phyloP scores from a whole-genome alignment of 1,140 invertebrate species.

The Agrypnia vestita region DNA sequence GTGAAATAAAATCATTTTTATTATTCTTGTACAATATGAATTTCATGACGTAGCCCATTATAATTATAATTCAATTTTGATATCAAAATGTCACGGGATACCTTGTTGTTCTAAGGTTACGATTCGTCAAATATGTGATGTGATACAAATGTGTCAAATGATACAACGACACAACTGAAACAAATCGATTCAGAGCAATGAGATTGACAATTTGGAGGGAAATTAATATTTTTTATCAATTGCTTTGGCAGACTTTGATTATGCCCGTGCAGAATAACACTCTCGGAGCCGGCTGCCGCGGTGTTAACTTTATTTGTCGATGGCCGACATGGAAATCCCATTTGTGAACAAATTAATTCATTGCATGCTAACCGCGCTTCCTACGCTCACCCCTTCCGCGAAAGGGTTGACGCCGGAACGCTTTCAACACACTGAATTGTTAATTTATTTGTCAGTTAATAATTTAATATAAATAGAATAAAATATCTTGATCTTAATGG shows the following conservation, averaged over 20 bases:
- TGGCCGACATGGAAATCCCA: slow-evolving; percentile 45
- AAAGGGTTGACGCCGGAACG: slow-evolving; percentile 4
- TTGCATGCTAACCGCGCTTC: slow-evolving; percentile 40
- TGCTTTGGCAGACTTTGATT: slow-evolving; percentile 1
- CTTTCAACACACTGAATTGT: slow-evolving; percentile 26
- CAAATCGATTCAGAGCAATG: too few relatives aligned
- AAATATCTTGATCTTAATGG: neutral
- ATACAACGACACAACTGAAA: too few relatives aligned
- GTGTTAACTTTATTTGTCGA: slow-evolving; percentile 21
- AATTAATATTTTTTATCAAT: neutral
- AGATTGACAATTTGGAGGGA: too few relatives aligned
- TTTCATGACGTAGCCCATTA: too few relatives aligned
- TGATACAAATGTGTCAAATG: too few relatives aligned
- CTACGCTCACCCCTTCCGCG: neutral
- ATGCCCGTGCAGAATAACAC: slow-evolving; percentile 1
- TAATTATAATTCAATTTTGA: too few relatives aligned
- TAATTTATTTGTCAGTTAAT: neutral
- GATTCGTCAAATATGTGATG: too few relatives aligned
- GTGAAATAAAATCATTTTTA: too few relatives aligned
- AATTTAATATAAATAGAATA: neutral
- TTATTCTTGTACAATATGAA: too few relatives aligned
- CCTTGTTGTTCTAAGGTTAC: too few relatives aligned
- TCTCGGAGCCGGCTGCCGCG: neutral
- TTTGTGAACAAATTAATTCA: slow-evolving; percentile 52
- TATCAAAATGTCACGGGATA: too few relatives aligned